Conservation (phyloP, 1,140 invertebrate genomes). For the Bacillus rossius region DNA sequence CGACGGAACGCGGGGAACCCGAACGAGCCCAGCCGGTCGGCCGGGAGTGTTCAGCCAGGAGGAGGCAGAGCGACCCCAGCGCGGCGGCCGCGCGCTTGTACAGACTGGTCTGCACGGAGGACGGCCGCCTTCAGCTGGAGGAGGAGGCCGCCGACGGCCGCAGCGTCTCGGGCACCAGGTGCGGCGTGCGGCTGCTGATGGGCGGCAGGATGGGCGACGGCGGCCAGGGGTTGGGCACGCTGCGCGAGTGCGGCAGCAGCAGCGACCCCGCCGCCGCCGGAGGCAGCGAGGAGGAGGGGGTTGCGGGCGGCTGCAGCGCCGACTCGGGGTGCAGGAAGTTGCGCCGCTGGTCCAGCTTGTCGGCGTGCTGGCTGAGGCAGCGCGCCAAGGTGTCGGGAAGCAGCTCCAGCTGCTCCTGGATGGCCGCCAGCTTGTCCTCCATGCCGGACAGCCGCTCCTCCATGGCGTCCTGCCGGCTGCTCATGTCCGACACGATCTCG, state of each 20-base stretch:
- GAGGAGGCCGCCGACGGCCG: conserved; percentile 40
- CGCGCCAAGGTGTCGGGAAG: conserved; percentile 75
- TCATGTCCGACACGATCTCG: conserved; percentile 95
- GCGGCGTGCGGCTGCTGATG: conserved; percentile 60
- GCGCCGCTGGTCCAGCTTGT: conserved; percentile 63
- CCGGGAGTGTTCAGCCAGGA: too few species aligned
- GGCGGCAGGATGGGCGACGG: conserved; percentile 64
- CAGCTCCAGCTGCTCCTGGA: conserved; percentile 73
- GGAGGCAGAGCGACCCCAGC: too few species aligned
- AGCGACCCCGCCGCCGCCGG: conserved; percentile 43
- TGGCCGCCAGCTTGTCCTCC: conserved; percentile 76
- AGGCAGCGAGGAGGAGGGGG: conserved; percentile 2
- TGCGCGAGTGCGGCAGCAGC: conserved; percentile 51
- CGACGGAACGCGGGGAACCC: too few species aligned
- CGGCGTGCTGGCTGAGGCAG: conserved; percentile 60
- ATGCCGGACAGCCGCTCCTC: conserved; percentile 81
- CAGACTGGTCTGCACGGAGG: too few species aligned
- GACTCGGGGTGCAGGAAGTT: conserved; percentile 83
- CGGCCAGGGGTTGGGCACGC: conserved; percentile 63
- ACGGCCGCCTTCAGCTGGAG: conserved; percentile 31
- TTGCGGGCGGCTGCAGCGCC: conserved; percentile 26
- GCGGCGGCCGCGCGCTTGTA: too few species aligned
- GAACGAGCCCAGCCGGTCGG: too few species aligned
- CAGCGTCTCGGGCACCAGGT: conserved; percentile 64
- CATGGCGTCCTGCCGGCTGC: conserved; percentile 79